Evolutionary conservation across 1,140 invertebrate genomes (phyloP), one percentile per base, ranked within the genome.

Genomic region (Tetragnatha versicolor): DNA sequence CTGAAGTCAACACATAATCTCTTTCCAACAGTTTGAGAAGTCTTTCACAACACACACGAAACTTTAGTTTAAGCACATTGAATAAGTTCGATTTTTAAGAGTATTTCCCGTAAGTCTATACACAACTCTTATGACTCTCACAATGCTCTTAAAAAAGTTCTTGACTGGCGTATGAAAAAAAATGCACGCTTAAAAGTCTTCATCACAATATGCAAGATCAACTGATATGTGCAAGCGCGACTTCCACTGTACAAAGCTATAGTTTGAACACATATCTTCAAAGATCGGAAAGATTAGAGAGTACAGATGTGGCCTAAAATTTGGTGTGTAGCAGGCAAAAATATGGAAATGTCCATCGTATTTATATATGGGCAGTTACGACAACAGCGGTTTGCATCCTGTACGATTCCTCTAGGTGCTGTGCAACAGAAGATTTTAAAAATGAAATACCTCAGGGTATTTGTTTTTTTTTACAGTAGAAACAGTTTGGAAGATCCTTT

Each of bases 191-290:
- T 45, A 17, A 17, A 37, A 65, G 65, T 58, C 65, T 55, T 53
- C 60, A 53, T 39, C 73, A 63, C 60, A 76, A 75, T 31, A 47
- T 37, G 39, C 39, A 33, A 17, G 9, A 60, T 75, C 70, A 63
- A 65, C 58, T 76, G 73, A 76, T 76, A 76, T 76, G 73, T 76
- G 73, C 73, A 76, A 76, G 73, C 73, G 29, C 33, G 55, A 70
- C 49, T 31, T 70, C 29, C 66, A 51, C 66, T 70, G 42, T 70
- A 70, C 66, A 70, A 47, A 70, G 66, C 66, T 14, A 33, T 37
- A 27, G 60, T n/a, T 76, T 47, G 42, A 39, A 75, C 42, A 63
- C 39, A 58, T 42, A 73, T 45, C 27, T 35, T 51, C 7, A 7
- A 12, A 76, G 39, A 53, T 63, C 20, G 42, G 42, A 76, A 76